Base-by-base conservation (phyloP, 2,113 vertebrate genomes). In the Dinomys branickii region DNA sequence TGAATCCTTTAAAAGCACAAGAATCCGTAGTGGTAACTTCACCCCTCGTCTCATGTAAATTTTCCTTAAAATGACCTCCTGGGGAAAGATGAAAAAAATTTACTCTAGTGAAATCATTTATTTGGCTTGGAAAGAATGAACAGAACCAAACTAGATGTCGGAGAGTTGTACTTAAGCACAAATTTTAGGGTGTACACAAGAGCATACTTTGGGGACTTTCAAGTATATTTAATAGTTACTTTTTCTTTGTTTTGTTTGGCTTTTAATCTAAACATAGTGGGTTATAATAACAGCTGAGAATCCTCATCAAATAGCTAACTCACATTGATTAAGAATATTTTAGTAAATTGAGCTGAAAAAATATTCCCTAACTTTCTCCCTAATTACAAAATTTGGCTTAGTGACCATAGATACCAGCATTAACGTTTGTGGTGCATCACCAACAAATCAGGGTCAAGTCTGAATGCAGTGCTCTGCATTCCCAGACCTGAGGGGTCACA, bases 291-390 rank as follows among this genome's bases (percentile, higher is more conserved):
- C 5, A 83, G 4, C 17, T 77, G 20, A 80, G 47, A 88, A 56
- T 2, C 33, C 20, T 95, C 50, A 58, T 91, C 86, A 94, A 89
- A 91, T 52, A 91, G 11, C 65, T 86, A 93, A 81, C 69, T 52
- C 87, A 44, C 85, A 38, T 87, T 96, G 50, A 91, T 28, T 84
- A 22, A 93, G 14, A 93, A 24, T 16, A 85, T 83, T 52, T 93
- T 95, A 20, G 41, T 83, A 96, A 96, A 86, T 91, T 71, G 91
- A 91, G 65, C 80, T 93, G 90, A 84, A 94, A 95, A 94, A 88
- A 88, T 63, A 83, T 93, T 85, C 33, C 17, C 7, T 95, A 30
- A 86, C 93, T 86, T 65, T 38, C 20, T 81, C 7, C 10, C 19
- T 90, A 96, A 86, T 96, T 96, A 97, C 69, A 0, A 17, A 65